These are phyloP conservation scores for Anguilla pacifica DNA, from an alignment of 2,797 vertebrate species.

Conservation along the genomic window DNA sequence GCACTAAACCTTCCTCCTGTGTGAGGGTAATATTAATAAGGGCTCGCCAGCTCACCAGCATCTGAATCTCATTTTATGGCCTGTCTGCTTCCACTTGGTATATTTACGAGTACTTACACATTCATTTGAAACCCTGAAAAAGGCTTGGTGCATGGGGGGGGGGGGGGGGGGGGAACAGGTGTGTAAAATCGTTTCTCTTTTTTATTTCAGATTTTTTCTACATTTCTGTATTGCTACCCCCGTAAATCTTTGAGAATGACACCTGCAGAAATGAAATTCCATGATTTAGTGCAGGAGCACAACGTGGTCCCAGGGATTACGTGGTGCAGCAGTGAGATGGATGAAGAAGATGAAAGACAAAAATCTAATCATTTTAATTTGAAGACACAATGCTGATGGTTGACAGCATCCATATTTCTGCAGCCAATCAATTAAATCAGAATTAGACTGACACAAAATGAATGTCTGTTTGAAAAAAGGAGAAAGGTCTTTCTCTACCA, in stretches of 20 bases:
- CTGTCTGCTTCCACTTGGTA: constrained; percentile 13
- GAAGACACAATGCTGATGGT: not conserved
- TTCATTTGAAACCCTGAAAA: not conserved
- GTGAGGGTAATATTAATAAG: constrained; percentile 7
- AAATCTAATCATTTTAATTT: constrained; percentile 15
- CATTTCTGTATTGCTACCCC: not conserved
- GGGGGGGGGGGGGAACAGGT: constrained; percentile 24
- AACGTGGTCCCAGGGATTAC: constrained; percentile 9
- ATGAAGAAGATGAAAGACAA: not conserved
- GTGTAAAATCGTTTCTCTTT: constrained; percentile 21
- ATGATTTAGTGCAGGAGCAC: constrained; percentile 9
- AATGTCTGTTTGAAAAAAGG: not conserved
- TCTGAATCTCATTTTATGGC: constrained; percentile 19
- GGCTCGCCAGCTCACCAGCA: constrained; percentile 11
- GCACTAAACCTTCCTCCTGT: constrained; percentile 9
- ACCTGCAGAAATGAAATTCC: constrained; percentile 16
- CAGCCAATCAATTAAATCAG: constrained; percentile 12
- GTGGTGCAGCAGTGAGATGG: not conserved
- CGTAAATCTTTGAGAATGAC: constrained; percentile 16
- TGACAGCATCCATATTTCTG: not conserved
- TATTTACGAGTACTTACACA: constrained; percentile 27
- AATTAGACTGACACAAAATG: not conserved
- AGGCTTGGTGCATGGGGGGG: not conserved
- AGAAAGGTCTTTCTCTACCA: not conserved
- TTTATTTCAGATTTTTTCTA: constrained; percentile 25